Base-by-base conservation (phyloP, 2,797 vertebrate genomes). In the Sphaeramia orbicularis region DNA sequence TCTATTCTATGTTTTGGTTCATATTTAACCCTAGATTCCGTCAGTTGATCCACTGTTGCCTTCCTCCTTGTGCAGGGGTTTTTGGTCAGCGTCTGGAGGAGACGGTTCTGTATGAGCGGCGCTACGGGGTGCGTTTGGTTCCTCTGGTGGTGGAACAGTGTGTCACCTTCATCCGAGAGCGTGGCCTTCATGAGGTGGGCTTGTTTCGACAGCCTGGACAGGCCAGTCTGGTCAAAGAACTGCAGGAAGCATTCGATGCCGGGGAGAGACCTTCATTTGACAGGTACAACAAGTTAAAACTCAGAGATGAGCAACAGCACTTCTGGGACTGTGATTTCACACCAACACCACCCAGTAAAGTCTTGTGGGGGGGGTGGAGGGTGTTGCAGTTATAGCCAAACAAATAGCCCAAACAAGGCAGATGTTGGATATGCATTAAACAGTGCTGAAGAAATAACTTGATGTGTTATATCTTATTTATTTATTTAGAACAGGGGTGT, bases 111-210 rank as follows among this genome's bases (percentile, higher is more conserved):
- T 94, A 95, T 12, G 94, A 95, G 81, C 89, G 92, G 0, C 91
- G 94, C 14, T 95, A 94, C 45, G 94, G 94, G 4, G 62, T 91
- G 9, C 90, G 88, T 21, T 80, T 89, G 85, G 93, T 94, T 65
- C 94, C 94, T 44, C 82, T 95, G 55, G 92, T 95, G 71, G 94
- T 94, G 73, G 94, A 94, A 83, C 94, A 94, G 87, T 94, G 94
- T 48, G 94, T 92, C 57, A 82, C 62, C 71, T 95, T 94, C 75
- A 94, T 95, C 60, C 81, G 87, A 47, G 87, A 91, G 35, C 78
- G 73, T 0, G 94, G 94, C 1, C 81, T 95, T 2, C 82, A 81
- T 1, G 94, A 95, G 52, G 93, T 93, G 63, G 93, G 93, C 67
- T 87, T 95, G 83, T 95, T 95, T 72, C 90, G 93, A 1, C 93